These are phyloP conservation scores for Lysandra coridon DNA, from an alignment of 2,888 invertebrate species.

Conservation along the genomic window DNA sequence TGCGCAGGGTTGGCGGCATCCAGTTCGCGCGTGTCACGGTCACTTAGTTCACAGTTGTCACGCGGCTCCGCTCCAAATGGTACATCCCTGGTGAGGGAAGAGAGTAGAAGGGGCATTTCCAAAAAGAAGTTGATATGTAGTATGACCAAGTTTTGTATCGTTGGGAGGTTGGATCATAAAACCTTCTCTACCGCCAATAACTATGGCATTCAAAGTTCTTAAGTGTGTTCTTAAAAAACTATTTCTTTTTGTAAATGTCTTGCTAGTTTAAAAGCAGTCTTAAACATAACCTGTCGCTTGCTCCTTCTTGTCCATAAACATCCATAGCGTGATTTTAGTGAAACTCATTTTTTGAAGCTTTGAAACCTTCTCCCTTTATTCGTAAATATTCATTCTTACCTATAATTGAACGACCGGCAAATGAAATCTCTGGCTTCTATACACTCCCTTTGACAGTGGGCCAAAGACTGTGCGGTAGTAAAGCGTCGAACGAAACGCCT, in stretches of 20 bases:
- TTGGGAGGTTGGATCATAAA: too few relatives aligned
- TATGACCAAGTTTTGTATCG: too few relatives aligned
- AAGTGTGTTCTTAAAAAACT: too few relatives aligned
- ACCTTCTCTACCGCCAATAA: too few relatives aligned
- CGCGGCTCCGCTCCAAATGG: conserved; percentile 82
- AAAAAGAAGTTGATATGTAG: too few relatives aligned
- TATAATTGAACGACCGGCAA: conserved; percentile 93
- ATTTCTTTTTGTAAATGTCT: too few relatives aligned
- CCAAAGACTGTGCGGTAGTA: conserved; percentile 86
- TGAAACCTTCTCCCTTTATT: not conserved
- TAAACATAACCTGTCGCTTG: not conserved
- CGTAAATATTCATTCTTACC: conserved; percentile 64
- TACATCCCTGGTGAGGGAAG: conserved; percentile 65
- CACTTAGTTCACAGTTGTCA: conserved; percentile 95
- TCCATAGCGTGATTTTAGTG: too few relatives aligned
- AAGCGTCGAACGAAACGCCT: conserved; percentile 88
- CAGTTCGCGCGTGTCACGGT: conserved; percentile 90
- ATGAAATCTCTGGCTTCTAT: conserved; percentile 90
- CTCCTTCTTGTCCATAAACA: too few relatives aligned
- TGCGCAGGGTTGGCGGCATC: conserved; percentile 91
- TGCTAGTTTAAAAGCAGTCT: not conserved
- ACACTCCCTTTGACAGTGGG: conserved; percentile 92
- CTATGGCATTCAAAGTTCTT: too few relatives aligned
- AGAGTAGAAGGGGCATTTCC: too few relatives aligned
- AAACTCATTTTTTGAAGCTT: not conserved